Conservation (phyloP, 2,888 invertebrate genomes). For the Aleiodes leptofemur region DNA sequence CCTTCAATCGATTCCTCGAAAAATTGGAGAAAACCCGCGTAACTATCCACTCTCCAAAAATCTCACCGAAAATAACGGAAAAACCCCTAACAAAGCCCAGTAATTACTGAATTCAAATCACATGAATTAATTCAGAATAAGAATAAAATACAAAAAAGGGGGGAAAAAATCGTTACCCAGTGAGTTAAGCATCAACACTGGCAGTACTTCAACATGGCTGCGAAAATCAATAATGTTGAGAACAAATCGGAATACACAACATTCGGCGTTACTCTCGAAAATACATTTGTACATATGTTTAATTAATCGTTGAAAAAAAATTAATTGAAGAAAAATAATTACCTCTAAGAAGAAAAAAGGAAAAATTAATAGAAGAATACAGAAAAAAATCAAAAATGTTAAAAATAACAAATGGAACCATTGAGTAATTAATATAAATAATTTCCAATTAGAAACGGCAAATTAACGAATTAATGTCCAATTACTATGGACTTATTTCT, state of each 20-base stretch:
- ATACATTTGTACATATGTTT: conserved; percentile 23
- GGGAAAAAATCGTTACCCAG: neutral
- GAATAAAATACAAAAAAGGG: neutral
- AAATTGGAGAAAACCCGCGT: too few relatives aligned
- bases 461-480: conserved; percentile 33
- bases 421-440: neutral
- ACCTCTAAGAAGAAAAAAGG: neutral
- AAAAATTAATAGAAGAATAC: neutral
- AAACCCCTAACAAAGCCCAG: too few relatives aligned
- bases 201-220: conserved; percentile 16
- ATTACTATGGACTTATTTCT: conserved; percentile 71
- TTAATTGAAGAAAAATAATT: neutral
- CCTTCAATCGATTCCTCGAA: too few relatives aligned
- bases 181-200: neutral
- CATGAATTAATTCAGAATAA: neutral
- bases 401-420: neutral
- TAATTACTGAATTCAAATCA: too few relatives aligned
- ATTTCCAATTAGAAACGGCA: neutral
- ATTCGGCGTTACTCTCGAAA: neutral
- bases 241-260: neutral
- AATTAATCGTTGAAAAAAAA: neutral
- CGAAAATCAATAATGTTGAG: conserved; percentile 23
- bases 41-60: too few relatives aligned
- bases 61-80: too few relatives aligned
- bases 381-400: neutral